phyloP scores from a whole-genome alignment of 2,888 invertebrate genomes.

The Catocala fraxini region DNA sequence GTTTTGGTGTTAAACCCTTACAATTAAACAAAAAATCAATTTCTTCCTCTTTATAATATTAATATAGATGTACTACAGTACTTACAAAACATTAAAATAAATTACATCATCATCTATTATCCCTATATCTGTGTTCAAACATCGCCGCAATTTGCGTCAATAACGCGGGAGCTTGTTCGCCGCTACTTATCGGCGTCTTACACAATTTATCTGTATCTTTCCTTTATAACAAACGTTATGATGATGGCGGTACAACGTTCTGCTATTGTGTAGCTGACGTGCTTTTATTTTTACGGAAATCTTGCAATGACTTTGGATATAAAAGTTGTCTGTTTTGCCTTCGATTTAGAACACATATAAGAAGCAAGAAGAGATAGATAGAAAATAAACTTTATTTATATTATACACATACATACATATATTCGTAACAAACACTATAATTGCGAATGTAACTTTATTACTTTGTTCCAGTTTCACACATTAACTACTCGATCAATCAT shows the following conservation, averaged over 20 bases:
- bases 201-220: constrained; percentile 65
- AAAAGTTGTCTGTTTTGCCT: background rate
- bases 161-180: constrained; percentile 70
- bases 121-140: constrained; percentile 29
- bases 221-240: constrained; percentile 41
- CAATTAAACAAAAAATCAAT: no score
- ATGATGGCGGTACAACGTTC: constrained; percentile 44
- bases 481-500: no score
- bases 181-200: constrained; percentile 69
- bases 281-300: constrained; percentile 22
- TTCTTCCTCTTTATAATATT: no score
- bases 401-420: no score
- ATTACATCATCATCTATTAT: constrained; percentile 27
- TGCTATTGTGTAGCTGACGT: constrained; percentile 29
- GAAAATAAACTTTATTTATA: no score
- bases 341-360: no score
- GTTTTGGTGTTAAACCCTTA: no score
- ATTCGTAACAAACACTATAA: no score
- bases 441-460: no score
- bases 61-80: background rate
- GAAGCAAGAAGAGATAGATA: no score
- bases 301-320: constrained; percentile 6
- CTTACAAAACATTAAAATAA: background rate
- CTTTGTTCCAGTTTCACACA: no score
- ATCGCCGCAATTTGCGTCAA: constrained; percentile 77